Evolutionary conservation across 1,140 invertebrate genomes (phyloP), one percentile per base, ranked within the genome.

Genomic region (Heliconius nattereri): DNA sequence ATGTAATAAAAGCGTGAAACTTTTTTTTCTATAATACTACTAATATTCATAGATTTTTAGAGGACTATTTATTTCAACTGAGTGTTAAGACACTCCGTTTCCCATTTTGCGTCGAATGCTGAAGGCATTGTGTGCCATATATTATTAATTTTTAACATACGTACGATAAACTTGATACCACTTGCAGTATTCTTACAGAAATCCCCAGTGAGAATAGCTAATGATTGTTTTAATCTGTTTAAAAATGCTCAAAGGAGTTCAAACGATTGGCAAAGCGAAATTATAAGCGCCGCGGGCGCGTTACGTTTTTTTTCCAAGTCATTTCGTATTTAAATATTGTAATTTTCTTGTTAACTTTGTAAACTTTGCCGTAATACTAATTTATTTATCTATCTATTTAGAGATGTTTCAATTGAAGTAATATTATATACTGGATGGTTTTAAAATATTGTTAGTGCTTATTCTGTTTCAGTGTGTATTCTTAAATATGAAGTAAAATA

Each of bases 191-290:
- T 26, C 23, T 66, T 13, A 66, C 20, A 16, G 3, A 66, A 13
- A 13, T 66, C 57, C 78, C 84, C 85, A 92, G 87, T 90, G 83
- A 85, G 91, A 93, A 93, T 93, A 84, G 78, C 82, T 92, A 92
- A 93, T 93, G 88, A 89, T 87, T 90, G 85, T 88, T 89, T 87
- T 92, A 92, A 92, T 92, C 91, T 91, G 81, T 75, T 89, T 88
- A 88, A 89, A 87, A 90, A 92, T 92, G 88, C 88, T 88, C 86
- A 89, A 90, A 91, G 87, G 85, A 89, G 80, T 87, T 88, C 87
- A 88, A 91, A 90, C 76, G 76, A 71, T 77, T 70, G 70, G 76
- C 29, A 72, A 77, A 77, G 76, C 57, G 76, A 77, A 77, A 72
- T 72, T 77, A 72, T 72, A 77, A 77, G 49, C 49, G 76, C 76